phyloP scores from a whole-genome alignment of 2,888 invertebrate genomes.

The Drosophila quinaria region DNA sequence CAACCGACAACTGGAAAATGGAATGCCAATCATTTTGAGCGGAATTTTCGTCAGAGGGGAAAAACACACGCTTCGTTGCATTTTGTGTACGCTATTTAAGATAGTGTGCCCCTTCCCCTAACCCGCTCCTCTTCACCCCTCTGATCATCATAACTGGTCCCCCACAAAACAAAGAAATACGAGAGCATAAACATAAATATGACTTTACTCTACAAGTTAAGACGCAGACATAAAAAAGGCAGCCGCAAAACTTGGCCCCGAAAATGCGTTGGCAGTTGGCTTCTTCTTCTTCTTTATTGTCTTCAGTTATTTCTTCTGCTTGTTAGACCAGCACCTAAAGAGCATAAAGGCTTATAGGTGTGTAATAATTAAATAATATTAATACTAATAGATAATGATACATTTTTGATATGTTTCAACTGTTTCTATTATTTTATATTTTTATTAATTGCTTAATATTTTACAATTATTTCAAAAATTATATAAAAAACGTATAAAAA shows the following conservation, averaged over 20 bases:
- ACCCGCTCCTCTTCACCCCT: neutral
- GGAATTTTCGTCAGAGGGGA: conserved; percentile 19
- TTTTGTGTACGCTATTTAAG: conserved; percentile 41
- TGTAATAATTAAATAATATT: too few relatives aligned
- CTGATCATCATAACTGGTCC: neutral
- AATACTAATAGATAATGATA: too few relatives aligned
- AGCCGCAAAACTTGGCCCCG: conserved; percentile 37
- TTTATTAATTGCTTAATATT: too few relatives aligned
- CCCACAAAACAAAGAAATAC: conserved; percentile 21
- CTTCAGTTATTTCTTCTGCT: conserved; percentile 4
- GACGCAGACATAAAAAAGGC: conserved; percentile 29
- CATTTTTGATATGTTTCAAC: too few relatives aligned
- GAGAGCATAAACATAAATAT: conserved; percentile 68
- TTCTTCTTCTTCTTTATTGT: conserved; percentile 1
- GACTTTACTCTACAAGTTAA: conserved; percentile 56
- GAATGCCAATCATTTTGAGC: conserved; percentile 1
- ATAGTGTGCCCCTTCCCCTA: neutral
- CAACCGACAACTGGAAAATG: conserved; percentile 1
- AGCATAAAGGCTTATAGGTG: too few relatives aligned
- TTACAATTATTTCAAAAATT: too few relatives aligned
- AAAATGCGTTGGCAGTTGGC: conserved; percentile 11
- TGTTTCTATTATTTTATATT: too few relatives aligned
- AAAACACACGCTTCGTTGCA: conserved; percentile 54
- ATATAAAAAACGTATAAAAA: too few relatives aligned
- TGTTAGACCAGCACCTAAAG: too few relatives aligned